Percentiles rank a stretch among this genome's conserved stretches.
Evolutionary conservation across 35 echinoderm and acorn worm species (phyloP).

Genomic region (Strongylocentrotus purpuratus): DNA sequence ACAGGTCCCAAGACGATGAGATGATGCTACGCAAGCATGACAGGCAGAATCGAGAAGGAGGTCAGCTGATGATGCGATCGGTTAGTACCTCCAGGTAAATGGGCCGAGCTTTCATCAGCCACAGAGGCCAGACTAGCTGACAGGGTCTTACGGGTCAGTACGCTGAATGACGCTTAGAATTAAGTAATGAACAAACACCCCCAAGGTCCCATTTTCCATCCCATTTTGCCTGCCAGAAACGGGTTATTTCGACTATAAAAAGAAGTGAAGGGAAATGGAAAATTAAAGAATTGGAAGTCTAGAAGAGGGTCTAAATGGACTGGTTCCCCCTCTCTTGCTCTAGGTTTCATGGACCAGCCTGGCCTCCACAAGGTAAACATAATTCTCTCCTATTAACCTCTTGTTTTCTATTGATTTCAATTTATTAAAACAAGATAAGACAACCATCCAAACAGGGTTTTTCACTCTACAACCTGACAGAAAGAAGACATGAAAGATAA

Average conservation of each 20-base stretch:
- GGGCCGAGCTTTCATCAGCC: not conserved
- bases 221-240: not conserved
- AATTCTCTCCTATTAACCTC: not conserved
- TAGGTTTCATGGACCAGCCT: not conserved
- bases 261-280: not conserved
- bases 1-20: not conserved
- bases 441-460: not conserved
- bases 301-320: not conserved
- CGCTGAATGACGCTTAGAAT: not conserved
- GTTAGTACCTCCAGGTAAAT: not conserved
- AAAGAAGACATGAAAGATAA: not conserved
- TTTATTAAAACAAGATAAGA: not conserved
- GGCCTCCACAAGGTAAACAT: not conserved
- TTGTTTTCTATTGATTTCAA: not conserved
- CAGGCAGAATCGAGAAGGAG: not conserved
- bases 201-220: not conserved
- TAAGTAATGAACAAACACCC: conserved; percentile 11
- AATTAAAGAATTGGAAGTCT: not conserved
- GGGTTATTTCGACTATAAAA: not conserved
- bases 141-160: not conserved
- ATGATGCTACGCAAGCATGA: not conserved
- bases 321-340: too few species aligned
- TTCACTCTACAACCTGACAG: not conserved
- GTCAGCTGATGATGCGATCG: not conserved
- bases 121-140: not conserved